phyloP scores from a whole-genome alignment of 2,113 vertebrate genomes.

The Melanerpes formicivorus region DNA sequence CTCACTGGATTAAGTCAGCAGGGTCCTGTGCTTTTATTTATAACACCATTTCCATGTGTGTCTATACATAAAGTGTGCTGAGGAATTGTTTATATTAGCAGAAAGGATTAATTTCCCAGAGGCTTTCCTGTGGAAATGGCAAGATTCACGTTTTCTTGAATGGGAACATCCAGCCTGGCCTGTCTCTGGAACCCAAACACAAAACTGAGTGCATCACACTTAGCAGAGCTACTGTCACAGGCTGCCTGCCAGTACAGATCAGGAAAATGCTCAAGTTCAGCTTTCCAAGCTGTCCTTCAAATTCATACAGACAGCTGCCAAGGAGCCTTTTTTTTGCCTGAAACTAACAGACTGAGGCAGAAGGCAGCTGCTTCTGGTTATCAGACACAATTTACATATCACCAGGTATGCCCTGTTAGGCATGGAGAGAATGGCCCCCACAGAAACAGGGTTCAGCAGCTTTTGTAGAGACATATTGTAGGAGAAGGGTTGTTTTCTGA shows the following conservation, averaged over 20 bases:
- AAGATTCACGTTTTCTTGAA: background rate
- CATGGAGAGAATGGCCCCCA: background rate
- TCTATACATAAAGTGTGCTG: background rate
- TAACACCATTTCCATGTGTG: background rate
- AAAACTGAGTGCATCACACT: background rate
- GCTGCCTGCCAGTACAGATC: background rate
- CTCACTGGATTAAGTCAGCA: background rate
- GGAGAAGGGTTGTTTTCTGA: no score
- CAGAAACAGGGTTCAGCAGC: background rate
- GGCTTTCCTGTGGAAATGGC: fast-evolving
- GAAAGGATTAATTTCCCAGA: background rate
- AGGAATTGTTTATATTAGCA: fast-evolving
- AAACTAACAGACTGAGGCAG: background rate
- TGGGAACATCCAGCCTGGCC: background rate
- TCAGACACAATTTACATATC: background rate
- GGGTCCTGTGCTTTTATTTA: background rate
- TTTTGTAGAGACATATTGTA: background rate
- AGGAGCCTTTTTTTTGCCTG: conserved; percentile 12
- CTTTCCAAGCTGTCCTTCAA: conserved; percentile 22
- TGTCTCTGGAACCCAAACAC: background rate
- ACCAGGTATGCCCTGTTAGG: background rate
- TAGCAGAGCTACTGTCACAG: background rate
- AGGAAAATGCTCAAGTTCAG: conserved; percentile 27
- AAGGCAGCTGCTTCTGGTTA: background rate
- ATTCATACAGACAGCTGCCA: background rate